phyloP scores from a whole-genome alignment of 2,888 invertebrate species.

The Polymixis lichenea region DNA sequence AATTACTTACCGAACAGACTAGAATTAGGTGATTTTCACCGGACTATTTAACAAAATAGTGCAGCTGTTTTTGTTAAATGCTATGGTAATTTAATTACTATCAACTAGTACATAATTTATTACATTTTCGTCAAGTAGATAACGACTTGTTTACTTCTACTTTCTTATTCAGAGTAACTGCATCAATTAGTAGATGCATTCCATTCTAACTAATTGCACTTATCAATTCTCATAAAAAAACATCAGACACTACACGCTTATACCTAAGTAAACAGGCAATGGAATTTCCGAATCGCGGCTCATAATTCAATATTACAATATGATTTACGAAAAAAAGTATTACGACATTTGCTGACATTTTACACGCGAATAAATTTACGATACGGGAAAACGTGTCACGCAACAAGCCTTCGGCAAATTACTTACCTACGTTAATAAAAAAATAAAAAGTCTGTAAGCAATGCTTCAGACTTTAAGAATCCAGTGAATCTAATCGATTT shows the following conservation, averaged over 20 bases:
- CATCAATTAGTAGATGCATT: not conserved
- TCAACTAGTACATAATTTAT: too few relatives aligned
- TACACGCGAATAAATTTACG: constrained; percentile 60
- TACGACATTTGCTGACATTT: constrained; percentile 70
- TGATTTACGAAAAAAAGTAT: constrained; percentile 62
- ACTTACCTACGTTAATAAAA: constrained; percentile 58
- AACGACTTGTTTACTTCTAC: too few relatives aligned
- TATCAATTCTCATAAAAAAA: constrained; percentile 20
- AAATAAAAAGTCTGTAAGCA: constrained; percentile 42
- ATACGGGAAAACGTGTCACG: constrained; percentile 61
- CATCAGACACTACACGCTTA: constrained; percentile 4
- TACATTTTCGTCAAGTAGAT: not conserved
- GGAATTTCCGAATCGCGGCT: constrained; percentile 40
- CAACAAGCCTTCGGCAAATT: constrained; percentile 68
- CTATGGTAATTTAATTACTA: too few relatives aligned
- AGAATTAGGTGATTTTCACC: not conserved
- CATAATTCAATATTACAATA: constrained; percentile 61
- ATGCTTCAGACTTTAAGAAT: constrained; percentile 22
- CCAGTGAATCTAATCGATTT: constrained; percentile 40
- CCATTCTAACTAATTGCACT: constrained; percentile 1
- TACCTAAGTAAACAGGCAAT: constrained; percentile 8
- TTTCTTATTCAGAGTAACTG: not conserved
- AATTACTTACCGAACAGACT: not conserved
- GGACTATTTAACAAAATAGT: not conserved
- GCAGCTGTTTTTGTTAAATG: not conserved